Evolutionary conservation across 2,113 vertebrate genomes (phyloP).

Genomic region (Erythrocebus patas): DNA sequence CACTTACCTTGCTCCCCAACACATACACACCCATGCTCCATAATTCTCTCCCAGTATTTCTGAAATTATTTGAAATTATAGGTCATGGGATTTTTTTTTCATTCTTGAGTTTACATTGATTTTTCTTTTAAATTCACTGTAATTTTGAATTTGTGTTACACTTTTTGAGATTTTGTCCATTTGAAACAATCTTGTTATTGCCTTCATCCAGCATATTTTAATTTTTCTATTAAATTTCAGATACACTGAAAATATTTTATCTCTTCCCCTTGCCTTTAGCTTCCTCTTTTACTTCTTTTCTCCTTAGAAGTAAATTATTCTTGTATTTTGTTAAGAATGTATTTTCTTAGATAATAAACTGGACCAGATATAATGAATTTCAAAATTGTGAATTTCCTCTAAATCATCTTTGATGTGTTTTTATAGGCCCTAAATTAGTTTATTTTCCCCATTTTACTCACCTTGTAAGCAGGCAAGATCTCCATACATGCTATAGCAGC

Average conservation of each 20-base stretch:
- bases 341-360: background rate
- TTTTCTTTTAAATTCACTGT: background rate
- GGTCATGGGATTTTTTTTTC: background rate
- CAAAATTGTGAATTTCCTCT: background rate
- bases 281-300: background rate
- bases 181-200: background rate
- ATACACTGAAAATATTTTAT: background rate
- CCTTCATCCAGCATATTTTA: background rate
- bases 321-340: background rate
- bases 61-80: background rate
- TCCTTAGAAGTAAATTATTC: background rate
- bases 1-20: background rate
- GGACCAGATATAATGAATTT: background rate
- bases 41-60: background rate
- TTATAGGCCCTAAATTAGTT: background rate
- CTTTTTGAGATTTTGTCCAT: background rate
- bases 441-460: rapidly evolving
- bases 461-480: background rate
- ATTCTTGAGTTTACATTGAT: background rate
- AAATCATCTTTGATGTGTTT: background rate
- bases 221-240: background rate
- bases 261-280: background rate
- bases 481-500: background rate
- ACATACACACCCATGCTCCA: background rate
- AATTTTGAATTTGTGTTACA: background rate